Percentiles rank a stretch among this genome's conserved stretches.
Evolutionary conservation across 92 coral and sea anemone species (phyloP).

Genomic region (Heteractis magnifica): DNA sequence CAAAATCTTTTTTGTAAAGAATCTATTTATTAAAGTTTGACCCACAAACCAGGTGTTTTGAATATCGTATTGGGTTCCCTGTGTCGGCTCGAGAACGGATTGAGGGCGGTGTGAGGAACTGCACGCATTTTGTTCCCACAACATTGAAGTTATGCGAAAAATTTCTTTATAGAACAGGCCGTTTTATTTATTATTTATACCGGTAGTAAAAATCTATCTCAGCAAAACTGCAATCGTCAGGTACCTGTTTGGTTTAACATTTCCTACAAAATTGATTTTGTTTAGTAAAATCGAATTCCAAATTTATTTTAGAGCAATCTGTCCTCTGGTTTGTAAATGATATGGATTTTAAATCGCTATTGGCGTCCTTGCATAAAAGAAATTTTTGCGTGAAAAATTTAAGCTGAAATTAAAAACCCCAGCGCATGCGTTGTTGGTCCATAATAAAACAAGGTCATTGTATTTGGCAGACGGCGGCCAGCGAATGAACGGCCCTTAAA

Average conservation of each 20-base stretch:
- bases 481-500: not conserved
- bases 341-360: not conserved
- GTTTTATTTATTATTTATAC: not conserved
- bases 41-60: too few species aligned
- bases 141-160: not conserved
- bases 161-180: not conserved
- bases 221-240: not conserved
- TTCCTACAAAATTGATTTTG: not conserved
- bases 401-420: slow-evolving; percentile 6
- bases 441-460: not conserved
- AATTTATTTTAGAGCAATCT: not conserved
- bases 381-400: not conserved
- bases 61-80: too few species aligned
- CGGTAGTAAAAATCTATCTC: not conserved
- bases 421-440: slow-evolving; percentile 19
- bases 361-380: not conserved
- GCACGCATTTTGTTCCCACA: not conserved
- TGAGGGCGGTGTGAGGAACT: not conserved
- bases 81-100: not conserved
- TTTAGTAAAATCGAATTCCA: not conserved
- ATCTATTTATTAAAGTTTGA: too few species aligned
- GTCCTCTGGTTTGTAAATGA: not conserved
- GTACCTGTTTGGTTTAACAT: not conserved
- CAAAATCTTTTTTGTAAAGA: too few species aligned
- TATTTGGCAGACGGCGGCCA: slow-evolving; percentile 9